Evolutionary conservation across 2,888 invertebrate species (phyloP).

Genomic region (Eremobia ochroleuca): DNA sequence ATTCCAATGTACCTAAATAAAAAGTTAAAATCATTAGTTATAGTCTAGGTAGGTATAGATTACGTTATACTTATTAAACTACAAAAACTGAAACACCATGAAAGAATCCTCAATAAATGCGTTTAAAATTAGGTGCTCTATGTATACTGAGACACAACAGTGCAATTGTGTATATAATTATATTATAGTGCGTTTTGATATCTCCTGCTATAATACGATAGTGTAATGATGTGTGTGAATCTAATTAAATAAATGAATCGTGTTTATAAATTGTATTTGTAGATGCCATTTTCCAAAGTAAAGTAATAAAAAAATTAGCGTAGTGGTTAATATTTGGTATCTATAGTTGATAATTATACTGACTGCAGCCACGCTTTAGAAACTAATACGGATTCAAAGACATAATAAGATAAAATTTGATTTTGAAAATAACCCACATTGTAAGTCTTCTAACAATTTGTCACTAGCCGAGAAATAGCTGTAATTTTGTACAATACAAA

Average conservation of each 20-base stretch:
- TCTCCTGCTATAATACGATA: conserved; percentile 63
- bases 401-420: background rate
- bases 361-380: conserved; percentile 43
- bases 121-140: conserved; percentile 79
- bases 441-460: conserved; percentile 43
- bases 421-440: conserved; percentile 21
- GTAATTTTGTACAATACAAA: conserved; percentile 77
- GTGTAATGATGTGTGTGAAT: conserved; percentile 67
- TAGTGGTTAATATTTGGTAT: conserved; percentile 50
- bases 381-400: conserved; percentile 20
- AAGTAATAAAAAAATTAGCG: conserved; percentile 44
- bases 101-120: conserved; percentile 52
- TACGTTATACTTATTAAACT: conserved; percentile 17
- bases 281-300: conserved; percentile 64
- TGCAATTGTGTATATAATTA: conserved; percentile 83
- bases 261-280: conserved; percentile 69
- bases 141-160: conserved; percentile 78
- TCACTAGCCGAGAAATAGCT: conserved; percentile 70
- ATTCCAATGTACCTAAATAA: conserved; percentile 22
- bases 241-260: conserved; percentile 68
- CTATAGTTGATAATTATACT: conserved; percentile 42
- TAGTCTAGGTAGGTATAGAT: conserved; percentile 23
- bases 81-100: conserved; percentile 46
- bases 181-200: conserved; percentile 62
- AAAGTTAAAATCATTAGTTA: conserved; percentile 15